Evolutionary conservation across 1,140 invertebrate genomes (phyloP).

Genomic region (Brachionus plicatilis): DNA sequence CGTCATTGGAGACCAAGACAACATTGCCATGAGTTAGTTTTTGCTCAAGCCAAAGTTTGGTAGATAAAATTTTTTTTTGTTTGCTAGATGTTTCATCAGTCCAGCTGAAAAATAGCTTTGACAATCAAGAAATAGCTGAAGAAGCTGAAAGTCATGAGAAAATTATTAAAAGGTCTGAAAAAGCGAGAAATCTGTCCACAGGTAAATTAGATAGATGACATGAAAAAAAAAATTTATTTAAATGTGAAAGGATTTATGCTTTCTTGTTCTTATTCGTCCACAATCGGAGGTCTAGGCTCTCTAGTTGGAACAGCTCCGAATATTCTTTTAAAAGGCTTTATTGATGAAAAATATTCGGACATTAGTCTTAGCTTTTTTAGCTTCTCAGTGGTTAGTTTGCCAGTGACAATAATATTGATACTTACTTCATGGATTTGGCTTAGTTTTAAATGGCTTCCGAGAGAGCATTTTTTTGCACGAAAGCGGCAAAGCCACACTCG

Average conservation of each 20-base stretch:
- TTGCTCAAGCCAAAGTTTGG: not conserved
- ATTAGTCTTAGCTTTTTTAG: conserved; percentile 14
- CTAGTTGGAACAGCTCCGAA: conserved; percentile 78
- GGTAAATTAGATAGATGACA: not conserved
- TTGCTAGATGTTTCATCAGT: not conserved
- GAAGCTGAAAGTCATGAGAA: not conserved
- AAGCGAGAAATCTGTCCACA: not conserved
- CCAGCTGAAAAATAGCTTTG: not conserved
- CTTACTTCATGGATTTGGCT: conserved; percentile 25
- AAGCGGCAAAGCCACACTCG: not conserved
- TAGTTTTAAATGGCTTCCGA: not conserved
- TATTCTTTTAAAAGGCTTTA: conserved; percentile 71
- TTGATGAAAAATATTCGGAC: conserved; percentile 52
- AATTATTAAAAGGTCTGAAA: not conserved
- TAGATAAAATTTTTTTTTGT: not conserved
- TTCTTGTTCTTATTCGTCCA: conserved; percentile 65
- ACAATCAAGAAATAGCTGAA: not conserved
- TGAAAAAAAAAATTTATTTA: not conserved
- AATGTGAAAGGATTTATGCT: not conserved
- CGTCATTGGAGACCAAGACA: not conserved
- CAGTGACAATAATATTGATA: conserved; percentile 17
- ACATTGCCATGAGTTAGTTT: not conserved
- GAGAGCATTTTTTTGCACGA: conserved; percentile 54
- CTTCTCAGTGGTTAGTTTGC: not conserved
- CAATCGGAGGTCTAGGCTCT: conserved; percentile 71